Conservation (phyloP, 2,888 invertebrate species). For the Pyrocoelia pectoralis region DNA sequence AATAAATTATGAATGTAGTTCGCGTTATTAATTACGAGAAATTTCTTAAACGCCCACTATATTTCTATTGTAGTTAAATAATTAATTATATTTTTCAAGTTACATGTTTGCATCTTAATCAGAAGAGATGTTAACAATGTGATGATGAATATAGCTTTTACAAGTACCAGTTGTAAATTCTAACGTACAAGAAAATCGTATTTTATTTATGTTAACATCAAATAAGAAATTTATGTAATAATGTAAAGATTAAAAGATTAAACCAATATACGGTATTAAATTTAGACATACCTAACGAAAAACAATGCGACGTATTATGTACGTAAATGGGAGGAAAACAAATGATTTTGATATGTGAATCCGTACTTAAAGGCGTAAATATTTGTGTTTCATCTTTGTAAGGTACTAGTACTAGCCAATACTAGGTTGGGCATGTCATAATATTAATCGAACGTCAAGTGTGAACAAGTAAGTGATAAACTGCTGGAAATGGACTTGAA, state of each 20-base stretch:
- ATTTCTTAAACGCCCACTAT: conserved; percentile 1
- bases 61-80: conserved; percentile 9
- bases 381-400: conserved; percentile 35
- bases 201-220: conserved; percentile 42
- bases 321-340: conserved; percentile 19
- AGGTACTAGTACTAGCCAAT: conserved; percentile 51
- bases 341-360: conserved; percentile 23
- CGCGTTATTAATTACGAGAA: neutral
- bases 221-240: conserved; percentile 29
- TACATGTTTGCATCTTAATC: conserved; percentile 24
- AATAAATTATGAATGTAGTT: neutral
- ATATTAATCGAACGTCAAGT: conserved; percentile 62
- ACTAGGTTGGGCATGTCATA: conserved; percentile 58
- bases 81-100: conserved; percentile 13
- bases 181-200: conserved; percentile 40
- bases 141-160: conserved; percentile 43
- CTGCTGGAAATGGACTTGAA: conserved; percentile 59
- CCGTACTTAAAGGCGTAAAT: conserved; percentile 24
- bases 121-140: conserved; percentile 24
- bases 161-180: conserved; percentile 33
- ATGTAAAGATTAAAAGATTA: conserved; percentile 25
- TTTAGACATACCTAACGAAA: conserved; percentile 10
- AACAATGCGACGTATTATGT: conserved; percentile 11
- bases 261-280: conserved; percentile 23
- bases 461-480: conserved; percentile 61